phyloP scores from a whole-genome alignment of 2,888 invertebrate genomes.

The Oscheius onirici region DNA sequence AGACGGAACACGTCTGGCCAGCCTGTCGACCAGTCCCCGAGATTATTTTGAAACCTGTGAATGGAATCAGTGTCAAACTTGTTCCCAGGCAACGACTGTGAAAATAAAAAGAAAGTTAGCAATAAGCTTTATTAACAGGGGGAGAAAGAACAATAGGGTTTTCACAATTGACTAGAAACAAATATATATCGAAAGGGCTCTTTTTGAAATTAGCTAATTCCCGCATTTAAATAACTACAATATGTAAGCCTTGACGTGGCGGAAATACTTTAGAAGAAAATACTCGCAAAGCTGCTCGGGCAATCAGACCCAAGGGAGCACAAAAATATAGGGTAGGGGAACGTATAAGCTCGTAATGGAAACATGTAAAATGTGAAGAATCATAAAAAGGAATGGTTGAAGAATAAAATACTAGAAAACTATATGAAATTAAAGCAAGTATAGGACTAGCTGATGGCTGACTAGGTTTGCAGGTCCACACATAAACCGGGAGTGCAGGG shows the following conservation, averaged over 20 bases:
- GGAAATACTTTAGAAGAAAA: constrained; percentile 15
- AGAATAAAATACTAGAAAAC: background rate
- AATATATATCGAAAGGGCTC: constrained; percentile 9
- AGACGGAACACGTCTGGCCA: constrained; percentile 59
- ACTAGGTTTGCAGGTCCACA: constrained; percentile 15
- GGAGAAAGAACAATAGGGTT: constrained; percentile 2
- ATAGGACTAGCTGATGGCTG: constrained; percentile 23
- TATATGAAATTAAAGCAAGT: constrained; percentile 14
- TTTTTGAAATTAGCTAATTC: background rate
- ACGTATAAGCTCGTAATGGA: constrained; percentile 24
- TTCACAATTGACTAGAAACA: background rate
- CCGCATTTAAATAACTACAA: constrained; percentile 13
- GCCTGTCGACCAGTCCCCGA: constrained; percentile 40
- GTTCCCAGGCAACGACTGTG: background rate
- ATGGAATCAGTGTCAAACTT: constrained; percentile 33
- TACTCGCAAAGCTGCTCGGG: constrained; percentile 28
- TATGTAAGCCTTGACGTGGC: constrained; percentile 8
- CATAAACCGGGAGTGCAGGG: constrained; percentile 10
- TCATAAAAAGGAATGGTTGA: too few species aligned
- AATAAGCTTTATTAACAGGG: constrained; percentile 19
- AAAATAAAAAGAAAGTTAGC: too few species aligned
- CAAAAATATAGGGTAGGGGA: background rate
- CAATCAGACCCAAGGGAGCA: constrained; percentile 13
- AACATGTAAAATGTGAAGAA: constrained; percentile 17
- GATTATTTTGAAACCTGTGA: constrained; percentile 38